Conservation (phyloP, 2,797 vertebrate genomes). For the Pseudopleuronectes americanus region DNA sequence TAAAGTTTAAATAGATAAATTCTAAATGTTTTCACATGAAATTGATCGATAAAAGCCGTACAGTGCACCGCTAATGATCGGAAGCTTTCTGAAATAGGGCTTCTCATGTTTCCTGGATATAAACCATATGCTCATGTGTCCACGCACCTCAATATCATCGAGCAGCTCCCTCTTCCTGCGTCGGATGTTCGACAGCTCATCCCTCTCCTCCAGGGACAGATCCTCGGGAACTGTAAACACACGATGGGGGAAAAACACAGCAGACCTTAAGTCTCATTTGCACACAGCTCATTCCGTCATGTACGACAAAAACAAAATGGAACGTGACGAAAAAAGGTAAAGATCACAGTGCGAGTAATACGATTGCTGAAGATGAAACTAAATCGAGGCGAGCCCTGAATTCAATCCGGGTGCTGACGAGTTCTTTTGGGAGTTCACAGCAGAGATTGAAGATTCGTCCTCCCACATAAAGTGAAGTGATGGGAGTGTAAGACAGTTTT, state of each 20-base stretch:
- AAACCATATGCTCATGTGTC: not conserved
- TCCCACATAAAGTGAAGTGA: slow-evolving; percentile 7
- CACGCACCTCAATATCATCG: slow-evolving; percentile 95
- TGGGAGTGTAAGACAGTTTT: slow-evolving; percentile 12
- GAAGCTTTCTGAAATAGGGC: no score
- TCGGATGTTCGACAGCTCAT: slow-evolving; percentile 95
- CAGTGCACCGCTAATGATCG: no score
- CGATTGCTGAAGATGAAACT: slow-evolving; percentile 9
- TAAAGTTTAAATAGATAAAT: not conserved
- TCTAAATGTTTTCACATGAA: not conserved
- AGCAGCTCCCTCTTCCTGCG: slow-evolving; percentile 96
- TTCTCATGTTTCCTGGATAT: not conserved
- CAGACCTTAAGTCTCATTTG: slow-evolving; percentile 14
- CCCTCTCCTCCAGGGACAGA: slow-evolving; percentile 92
- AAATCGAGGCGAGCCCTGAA: not conserved
- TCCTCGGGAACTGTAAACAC: slow-evolving; percentile 91
- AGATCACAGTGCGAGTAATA: not conserved
- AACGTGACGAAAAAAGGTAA: not conserved
- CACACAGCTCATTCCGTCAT: not conserved
- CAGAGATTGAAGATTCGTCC: slow-evolving; percentile 12
- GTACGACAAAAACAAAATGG: not conserved
- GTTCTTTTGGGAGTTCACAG: slow-evolving; percentile 2
- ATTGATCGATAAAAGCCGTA: not conserved
- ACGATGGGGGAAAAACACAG: slow-evolving; percentile 44
- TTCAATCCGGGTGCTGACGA: no score